Base-by-base conservation (phyloP, 1,140 invertebrate species). In the Glossosoma conforme region DNA sequence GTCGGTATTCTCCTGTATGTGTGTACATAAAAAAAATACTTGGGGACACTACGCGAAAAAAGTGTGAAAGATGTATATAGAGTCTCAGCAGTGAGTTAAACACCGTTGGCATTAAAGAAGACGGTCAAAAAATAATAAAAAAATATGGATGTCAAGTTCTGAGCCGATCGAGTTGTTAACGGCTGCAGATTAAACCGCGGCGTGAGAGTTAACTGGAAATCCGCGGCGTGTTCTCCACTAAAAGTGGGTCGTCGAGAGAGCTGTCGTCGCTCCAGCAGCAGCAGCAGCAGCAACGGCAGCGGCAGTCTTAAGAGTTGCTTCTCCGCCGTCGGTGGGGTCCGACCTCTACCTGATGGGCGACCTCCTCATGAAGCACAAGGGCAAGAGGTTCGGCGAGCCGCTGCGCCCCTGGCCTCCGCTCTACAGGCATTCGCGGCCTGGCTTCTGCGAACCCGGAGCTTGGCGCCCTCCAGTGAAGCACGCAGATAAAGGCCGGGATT, bases 401-500 rank as follows among this genome's bases (percentile, higher is more conserved):
- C 65, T 68, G 59, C 67, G 77, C 61, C 75, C 80, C 2, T 83
- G 80, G 79, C 78, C 80, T 0, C 75, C 80, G 56, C 70, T 81
- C 62, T 77, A 80, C 60, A 67, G 79, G 1, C 79, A 77, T 55
- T 65, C 68, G 50, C 71, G 74, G 10, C 67, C 69, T 2, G 77
- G 76, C 24, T 79, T 81, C 59, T 80, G 79, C 56, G 74, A 76
- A 47, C 68, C 73, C 0, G 64, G 68, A 46, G 69, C 71, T 20
- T 65, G 71, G 64, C 65, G 70, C 19, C n/a, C n/a, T n/a, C n/a
- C n/a, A n/a, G n/a, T n/a, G n/a, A 74, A 75, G 47, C 74, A 69
- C 52, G 69, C 55, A 62, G 70, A 78, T 59, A 83, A 83, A 54
- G 78, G 77, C 2, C 68, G 81, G 2, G 84, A 87, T 54, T 84